Evolutionary conservation across 1,140 invertebrate species (phyloP).

Genomic region (Lordiphosa mommai): DNA sequence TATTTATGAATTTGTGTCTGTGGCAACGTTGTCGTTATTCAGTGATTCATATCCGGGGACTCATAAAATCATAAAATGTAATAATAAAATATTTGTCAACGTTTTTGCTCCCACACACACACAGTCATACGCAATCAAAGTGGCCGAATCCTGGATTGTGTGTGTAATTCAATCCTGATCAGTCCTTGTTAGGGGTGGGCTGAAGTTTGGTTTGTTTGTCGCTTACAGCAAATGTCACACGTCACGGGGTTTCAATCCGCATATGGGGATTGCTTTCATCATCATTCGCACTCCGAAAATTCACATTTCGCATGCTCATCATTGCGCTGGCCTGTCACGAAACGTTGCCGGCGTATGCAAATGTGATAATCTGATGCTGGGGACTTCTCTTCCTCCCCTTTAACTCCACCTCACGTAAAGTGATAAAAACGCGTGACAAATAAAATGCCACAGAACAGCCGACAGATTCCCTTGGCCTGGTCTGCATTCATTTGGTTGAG

Average conservation of each 20-base stretch:
- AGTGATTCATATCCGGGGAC: slow-evolving; percentile 75
- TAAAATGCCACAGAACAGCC: slow-evolving; percentile 57
- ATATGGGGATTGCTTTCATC: slow-evolving; percentile 58
- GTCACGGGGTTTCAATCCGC: slow-evolving; percentile 37
- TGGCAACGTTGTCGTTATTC: slow-evolving; percentile 53
- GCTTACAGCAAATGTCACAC: slow-evolving; percentile 74
- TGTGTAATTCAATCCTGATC: slow-evolving; percentile 77
- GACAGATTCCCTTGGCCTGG: not conserved
- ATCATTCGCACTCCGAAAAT: slow-evolving; percentile 36
- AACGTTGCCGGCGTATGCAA: slow-evolving; percentile 59
- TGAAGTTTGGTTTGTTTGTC: slow-evolving; percentile 62
- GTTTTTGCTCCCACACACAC: slow-evolving; percentile 37
- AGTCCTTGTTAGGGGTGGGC: slow-evolving; percentile 35
- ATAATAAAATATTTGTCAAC: slow-evolving; percentile 78
- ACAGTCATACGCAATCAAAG: slow-evolving; percentile 63
- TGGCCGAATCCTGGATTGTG: slow-evolving; percentile 71
- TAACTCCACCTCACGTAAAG: slow-evolving; percentile 48
- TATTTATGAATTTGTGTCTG: slow-evolving; percentile 45
- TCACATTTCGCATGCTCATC: slow-evolving; percentile 37
- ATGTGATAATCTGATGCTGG: slow-evolving; percentile 73
- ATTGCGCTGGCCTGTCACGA: slow-evolving; percentile 47
- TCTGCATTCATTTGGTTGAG: slow-evolving; percentile 21
- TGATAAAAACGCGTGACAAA: slow-evolving; percentile 77
- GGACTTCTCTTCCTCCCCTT: slow-evolving; percentile 17
- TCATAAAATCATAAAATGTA: slow-evolving; percentile 77